These are phyloP conservation scores for Drosophila kuntzei DNA, from an alignment of 2,888 invertebrate genomes.

Conservation along the genomic window DNA sequence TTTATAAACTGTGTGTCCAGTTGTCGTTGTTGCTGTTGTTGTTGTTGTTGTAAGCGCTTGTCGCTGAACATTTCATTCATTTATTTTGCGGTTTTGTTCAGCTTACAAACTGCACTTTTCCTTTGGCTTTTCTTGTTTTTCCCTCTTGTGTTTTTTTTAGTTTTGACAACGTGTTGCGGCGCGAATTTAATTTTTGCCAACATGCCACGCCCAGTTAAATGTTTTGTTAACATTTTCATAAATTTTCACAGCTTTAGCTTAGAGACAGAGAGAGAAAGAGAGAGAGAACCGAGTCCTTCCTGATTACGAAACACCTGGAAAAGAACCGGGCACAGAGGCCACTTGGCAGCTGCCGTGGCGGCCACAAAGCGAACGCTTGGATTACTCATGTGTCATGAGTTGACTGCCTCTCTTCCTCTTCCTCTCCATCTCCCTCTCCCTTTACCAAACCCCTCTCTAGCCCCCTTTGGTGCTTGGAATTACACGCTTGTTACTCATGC, in stretches of 20 bases:
- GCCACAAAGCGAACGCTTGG: conserved; percentile 44
- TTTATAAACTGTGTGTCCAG: conserved; percentile 60
- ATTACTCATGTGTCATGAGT: conserved; percentile 51
- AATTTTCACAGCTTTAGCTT: conserved; percentile 44
- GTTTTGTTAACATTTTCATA: conserved; percentile 66
- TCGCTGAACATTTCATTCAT: conserved; percentile 71
- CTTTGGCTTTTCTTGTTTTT: conserved; percentile 20
- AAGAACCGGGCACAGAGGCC: conserved; percentile 7
- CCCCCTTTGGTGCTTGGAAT: conserved; percentile 39
- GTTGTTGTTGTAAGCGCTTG: conserved; percentile 44
- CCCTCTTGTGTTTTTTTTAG: neutral
- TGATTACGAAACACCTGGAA: neutral
- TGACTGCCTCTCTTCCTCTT: too few species aligned
- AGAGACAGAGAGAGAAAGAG: too few species aligned
- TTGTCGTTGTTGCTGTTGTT: neutral
- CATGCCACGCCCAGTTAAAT: conserved; percentile 49
- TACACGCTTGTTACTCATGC: conserved; percentile 79
- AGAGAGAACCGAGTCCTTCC: neutral
- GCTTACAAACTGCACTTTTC: conserved; percentile 60
- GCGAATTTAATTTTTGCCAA: conserved; percentile 65
- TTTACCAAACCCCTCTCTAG: too few species aligned
- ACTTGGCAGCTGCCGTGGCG: conserved; percentile 34
- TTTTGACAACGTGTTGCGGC: conserved; percentile 34
- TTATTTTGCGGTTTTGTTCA: conserved; percentile 72
- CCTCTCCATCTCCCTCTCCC: neutral